phyloP scores from a whole-genome alignment of 2,113 vertebrate species.

The Onychostruthus taczanowskii region DNA sequence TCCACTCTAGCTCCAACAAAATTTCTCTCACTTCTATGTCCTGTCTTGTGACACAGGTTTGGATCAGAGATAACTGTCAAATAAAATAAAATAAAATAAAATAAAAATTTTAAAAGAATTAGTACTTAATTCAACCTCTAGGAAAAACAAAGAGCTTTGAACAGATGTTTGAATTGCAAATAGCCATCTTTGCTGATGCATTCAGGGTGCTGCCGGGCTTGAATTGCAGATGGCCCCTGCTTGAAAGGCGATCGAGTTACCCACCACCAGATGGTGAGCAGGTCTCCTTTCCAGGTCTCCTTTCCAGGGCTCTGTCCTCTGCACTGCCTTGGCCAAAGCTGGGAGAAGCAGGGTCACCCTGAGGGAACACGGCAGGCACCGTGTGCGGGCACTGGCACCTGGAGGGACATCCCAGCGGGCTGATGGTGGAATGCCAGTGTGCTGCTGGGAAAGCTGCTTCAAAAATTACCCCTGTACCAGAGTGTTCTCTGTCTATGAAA shows the following conservation, averaged over 20 bases:
- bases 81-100: neutral
- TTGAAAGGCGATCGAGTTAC: conserved; percentile 21
- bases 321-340: neutral
- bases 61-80: neutral
- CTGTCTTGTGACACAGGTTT: neutral
- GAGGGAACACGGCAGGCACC: neutral
- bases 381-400: neutral
- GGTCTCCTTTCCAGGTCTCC: neutral
- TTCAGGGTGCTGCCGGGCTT: neutral
- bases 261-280: conserved; percentile 30
- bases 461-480: neutral
- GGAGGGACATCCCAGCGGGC: neutral
- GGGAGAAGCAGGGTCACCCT: neutral
- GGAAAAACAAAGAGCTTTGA: neutral
- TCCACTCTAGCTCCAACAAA: neutral
- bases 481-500: neutral
- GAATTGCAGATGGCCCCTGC: conserved; percentile 22
- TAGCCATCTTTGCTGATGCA: neutral
- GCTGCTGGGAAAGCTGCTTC: neutral
- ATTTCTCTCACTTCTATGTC: neutral
- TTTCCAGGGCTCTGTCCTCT: neutral
- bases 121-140: neutral
- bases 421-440: neutral
- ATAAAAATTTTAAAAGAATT: neutral
- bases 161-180: neutral